phyloP scores from a whole-genome alignment of 1,140 invertebrate genomes.

The Drosophila ercepeae region DNA sequence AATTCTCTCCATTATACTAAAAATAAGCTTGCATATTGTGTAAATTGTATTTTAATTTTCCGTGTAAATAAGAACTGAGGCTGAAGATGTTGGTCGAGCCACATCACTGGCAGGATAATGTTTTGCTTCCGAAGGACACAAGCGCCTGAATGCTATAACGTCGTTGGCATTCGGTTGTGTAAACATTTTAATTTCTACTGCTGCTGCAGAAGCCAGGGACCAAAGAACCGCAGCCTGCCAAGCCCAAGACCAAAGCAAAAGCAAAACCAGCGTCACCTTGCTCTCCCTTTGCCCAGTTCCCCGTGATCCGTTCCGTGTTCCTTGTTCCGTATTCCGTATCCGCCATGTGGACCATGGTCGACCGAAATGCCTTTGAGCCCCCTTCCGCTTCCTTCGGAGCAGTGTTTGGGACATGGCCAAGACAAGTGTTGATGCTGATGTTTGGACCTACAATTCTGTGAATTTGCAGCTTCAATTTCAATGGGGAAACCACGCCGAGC shows the following conservation, averaged over 20 bases:
- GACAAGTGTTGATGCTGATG: conserved; percentile 32
- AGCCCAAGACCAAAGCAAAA: conserved; percentile 41
- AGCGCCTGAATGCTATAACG: conserved; percentile 63
- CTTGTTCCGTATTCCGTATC: conserved; percentile 21
- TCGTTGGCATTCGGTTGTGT: conserved; percentile 75
- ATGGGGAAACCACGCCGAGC: conserved; percentile 15
- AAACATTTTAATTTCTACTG: conserved; percentile 80
- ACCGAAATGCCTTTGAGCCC: conserved; percentile 51
- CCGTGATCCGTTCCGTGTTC: neutral
- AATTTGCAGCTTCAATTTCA: conserved; percentile 65
- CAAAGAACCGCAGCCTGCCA: conserved; percentile 55
- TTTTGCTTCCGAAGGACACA: conserved; percentile 50
- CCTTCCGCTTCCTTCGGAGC: neutral
- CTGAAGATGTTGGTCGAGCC: conserved; percentile 32
- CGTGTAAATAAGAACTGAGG: conserved; percentile 11
- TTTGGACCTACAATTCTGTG: conserved; percentile 43
- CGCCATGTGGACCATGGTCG: conserved; percentile 69
- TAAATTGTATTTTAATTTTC: neutral
- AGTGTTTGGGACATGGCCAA: conserved; percentile 25
- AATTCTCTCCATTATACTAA: no score
- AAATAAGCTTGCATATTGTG: no score
- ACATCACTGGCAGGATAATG: conserved; percentile 39
- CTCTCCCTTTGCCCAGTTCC: conserved; percentile 8
- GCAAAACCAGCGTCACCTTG: conserved; percentile 33
- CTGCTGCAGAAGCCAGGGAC: conserved; percentile 36